Percentiles rank a stretch among this genome's conserved stretches.
phyloP scores from a whole-genome alignment of 2,888 invertebrate species.

The Hanleya hanleyi region DNA sequence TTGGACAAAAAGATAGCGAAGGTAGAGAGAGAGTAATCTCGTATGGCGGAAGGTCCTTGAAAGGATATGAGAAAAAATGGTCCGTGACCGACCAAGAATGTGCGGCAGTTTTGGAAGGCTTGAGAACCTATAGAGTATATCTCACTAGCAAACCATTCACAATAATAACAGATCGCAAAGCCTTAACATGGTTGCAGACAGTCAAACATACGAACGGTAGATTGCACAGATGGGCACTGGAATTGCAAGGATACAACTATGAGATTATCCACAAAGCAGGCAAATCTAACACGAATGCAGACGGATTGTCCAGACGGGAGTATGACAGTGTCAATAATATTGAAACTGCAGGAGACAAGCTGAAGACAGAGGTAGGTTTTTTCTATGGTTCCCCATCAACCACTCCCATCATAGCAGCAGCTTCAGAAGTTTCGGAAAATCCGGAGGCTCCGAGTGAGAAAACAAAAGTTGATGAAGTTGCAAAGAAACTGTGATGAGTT shows the following conservation, averaged over 20 bases:
- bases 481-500: constrained; percentile 21
- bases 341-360: too few relatives aligned
- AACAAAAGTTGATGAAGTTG: background rate
- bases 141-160: constrained; percentile 25
- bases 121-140: constrained; percentile 27
- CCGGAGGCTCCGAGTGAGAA: background rate
- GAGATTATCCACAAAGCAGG: constrained; percentile 18
- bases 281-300: constrained; percentile 12
- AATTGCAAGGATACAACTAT: constrained; percentile 34
- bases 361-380: too few relatives aligned
- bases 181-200: constrained; percentile 23
- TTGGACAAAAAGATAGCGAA: constrained; percentile 35
- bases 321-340: too few relatives aligned
- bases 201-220: constrained; percentile 21
- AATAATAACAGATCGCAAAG: constrained; percentile 35
- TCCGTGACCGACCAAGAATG: constrained; percentile 28
- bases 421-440: background rate
- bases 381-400: too few relatives aligned
- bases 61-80: constrained; percentile 21
- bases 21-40: constrained; percentile 32
- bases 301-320: constrained; percentile 1
- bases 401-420: background rate
- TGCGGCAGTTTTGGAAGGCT: constrained; percentile 35
- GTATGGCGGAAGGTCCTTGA: constrained; percentile 11
- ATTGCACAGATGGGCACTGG: constrained; percentile 24